Evolutionary conservation across 2,888 invertebrate species (phyloP).

Genomic region (Dorcus parallelipipedus): DNA sequence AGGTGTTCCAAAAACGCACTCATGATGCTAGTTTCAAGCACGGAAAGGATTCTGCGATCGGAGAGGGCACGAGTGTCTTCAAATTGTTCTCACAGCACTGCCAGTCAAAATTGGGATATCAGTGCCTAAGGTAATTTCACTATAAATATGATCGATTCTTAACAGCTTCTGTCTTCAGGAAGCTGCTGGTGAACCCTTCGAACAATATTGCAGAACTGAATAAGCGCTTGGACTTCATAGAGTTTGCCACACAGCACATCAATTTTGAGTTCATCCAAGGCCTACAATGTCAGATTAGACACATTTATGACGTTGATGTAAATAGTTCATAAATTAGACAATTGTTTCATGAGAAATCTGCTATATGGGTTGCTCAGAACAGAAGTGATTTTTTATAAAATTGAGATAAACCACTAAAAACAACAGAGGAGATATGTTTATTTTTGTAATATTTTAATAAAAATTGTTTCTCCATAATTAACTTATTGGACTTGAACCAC

Average conservation of each 20-base stretch:
- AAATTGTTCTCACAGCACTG: constrained; percentile 63
- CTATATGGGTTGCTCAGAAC: no score
- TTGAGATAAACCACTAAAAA: no score
- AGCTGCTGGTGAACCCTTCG: constrained; percentile 69
- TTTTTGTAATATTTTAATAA: no score
- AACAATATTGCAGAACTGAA: constrained; percentile 58
- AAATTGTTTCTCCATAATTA: no score
- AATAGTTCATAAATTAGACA: constrained; percentile 27
- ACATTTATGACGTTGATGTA: constrained; percentile 62
- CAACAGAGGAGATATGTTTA: no score
- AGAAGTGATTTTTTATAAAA: no score
- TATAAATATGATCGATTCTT: not conserved
- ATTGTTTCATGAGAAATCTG: no score
- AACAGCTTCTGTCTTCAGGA: constrained; percentile 47
- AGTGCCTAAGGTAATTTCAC: constrained; percentile 57
- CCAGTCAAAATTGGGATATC: constrained; percentile 65
- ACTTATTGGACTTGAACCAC: no score
- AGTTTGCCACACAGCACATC: constrained; percentile 61
- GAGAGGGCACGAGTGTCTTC: constrained; percentile 72
- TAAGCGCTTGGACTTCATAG: constrained; percentile 66
- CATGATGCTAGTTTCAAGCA: constrained; percentile 75
- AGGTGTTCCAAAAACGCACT: constrained; percentile 69
- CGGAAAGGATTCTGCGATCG: constrained; percentile 55
- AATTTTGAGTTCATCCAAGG: constrained; percentile 62
- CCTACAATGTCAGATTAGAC: constrained; percentile 59